phyloP scores from a whole-genome alignment of 2,888 invertebrate genomes.

The Scaptomyza polygonia region DNA sequence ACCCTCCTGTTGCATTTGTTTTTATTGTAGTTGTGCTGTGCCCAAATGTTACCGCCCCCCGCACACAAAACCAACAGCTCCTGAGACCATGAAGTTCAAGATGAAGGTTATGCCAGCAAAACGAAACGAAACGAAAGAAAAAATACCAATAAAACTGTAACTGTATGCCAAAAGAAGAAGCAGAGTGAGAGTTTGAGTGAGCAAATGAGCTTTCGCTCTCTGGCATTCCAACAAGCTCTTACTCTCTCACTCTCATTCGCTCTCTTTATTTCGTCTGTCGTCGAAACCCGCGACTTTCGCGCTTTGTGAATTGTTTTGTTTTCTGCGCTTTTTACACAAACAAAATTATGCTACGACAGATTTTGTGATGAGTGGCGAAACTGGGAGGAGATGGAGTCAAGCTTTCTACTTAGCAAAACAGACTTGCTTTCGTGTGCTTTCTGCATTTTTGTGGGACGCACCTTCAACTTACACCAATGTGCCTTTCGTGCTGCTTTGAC shows the following conservation, averaged over 20 bases:
- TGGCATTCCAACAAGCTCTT: background rate
- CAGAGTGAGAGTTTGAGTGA: background rate
- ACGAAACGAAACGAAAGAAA: no score
- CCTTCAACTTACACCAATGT: no score
- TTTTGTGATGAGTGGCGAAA: background rate
- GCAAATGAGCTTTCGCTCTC: slow-evolving; percentile 47
- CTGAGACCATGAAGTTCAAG: slow-evolving; percentile 73
- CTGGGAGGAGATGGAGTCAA: background rate
- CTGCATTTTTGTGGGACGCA: background rate
- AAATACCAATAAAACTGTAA: slow-evolving; percentile 34
- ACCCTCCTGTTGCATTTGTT: slow-evolving; percentile 80
- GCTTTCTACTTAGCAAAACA: background rate
- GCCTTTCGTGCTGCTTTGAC: slow-evolving; percentile 9
- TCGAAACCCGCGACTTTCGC: background rate
- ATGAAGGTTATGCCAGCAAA: slow-evolving; percentile 70
- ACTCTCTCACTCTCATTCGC: slow-evolving; percentile 6
- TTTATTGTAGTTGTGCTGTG: slow-evolving; percentile 54
- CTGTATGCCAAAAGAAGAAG: slow-evolving; percentile 5
- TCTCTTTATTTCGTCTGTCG: background rate
- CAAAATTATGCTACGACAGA: slow-evolving; percentile 49
- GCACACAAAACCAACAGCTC: slow-evolving; percentile 9
- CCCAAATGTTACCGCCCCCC: slow-evolving; percentile 4
- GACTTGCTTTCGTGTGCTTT: background rate
- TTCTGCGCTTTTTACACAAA: slow-evolving; percentile 48
- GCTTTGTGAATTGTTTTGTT: slow-evolving; percentile 58